Base-by-base conservation (phyloP, 2,113 vertebrate species). In the Melanotaenia duboulayi region DNA sequence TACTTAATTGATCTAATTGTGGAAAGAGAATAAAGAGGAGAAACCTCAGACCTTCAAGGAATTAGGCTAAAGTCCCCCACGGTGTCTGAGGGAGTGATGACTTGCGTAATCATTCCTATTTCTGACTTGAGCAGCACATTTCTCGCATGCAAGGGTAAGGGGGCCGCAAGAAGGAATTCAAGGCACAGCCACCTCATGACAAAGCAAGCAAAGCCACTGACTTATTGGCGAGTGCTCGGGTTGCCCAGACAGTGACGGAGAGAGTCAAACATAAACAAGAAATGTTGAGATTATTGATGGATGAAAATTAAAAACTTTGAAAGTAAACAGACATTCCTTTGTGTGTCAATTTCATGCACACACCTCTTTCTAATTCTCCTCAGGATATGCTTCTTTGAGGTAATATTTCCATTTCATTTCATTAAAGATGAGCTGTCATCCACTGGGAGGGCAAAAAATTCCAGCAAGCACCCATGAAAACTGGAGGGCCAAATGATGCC, bases 351-450 rank as follows among this genome's bases (percentile, higher is more conserved):
- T 52, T 88, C 89, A 89, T 91, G 92, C 86, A 81, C 83, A 80
- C 80, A 49, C 87, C 76, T 76, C 60, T 80, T 50, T 50, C 61
- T 58, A 78, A 75, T 52, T 64, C 51, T 69, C 60, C 74, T 78
- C 67, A 70, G 78, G 81, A 89, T 65, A 51, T 82, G 82, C 85
- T 82, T 89, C 79, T 92, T 89, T 94, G 95, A 96, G 93, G 94
- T 95, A 95, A 93, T 90, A 64, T 90, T 89, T 91, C 89, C 65
- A 60, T 90, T 91, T 91, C 80, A 69, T 88, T 92, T 74, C 22
- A 19, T 59, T 48, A 78, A 19, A 82, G 80, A 86, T 88, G 62
- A 49, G 61, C 76, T 49, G 78, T 87, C 88, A 63, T 81, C 85
- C 86, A 81, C 81, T 65, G 68, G 91, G 73, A 81, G 89, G 73